A percentile compares a stretch with the other conserved stretches of the same genome.
These are phyloP conservation scores for Nemotelus pantherinus DNA, from an alignment of 2,888 invertebrate species.

Conservation along the genomic window DNA sequence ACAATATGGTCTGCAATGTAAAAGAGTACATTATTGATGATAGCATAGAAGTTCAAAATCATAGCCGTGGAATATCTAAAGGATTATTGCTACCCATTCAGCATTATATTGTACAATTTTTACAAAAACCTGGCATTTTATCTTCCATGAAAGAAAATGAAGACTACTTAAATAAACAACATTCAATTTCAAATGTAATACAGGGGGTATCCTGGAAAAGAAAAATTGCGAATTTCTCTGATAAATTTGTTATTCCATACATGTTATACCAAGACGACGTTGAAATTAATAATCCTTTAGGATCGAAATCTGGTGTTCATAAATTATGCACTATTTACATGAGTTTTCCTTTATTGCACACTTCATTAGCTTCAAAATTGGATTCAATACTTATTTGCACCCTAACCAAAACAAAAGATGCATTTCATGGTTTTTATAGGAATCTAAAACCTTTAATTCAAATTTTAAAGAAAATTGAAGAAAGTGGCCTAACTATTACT, in stretches of 20 bases:
- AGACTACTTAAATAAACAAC: not conserved
- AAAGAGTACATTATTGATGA: too few relatives aligned
- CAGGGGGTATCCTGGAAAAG: conserved; percentile 40
- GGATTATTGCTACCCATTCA: conserved; percentile 41
- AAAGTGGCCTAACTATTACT: conserved; percentile 32
- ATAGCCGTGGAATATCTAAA: not conserved
- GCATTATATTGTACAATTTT: conserved; percentile 31
- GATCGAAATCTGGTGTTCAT: conserved; percentile 43
- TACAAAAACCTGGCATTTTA: conserved; percentile 41
- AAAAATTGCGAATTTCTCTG: conserved; percentile 2
- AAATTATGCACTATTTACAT: conserved; percentile 42
- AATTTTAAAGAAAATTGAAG: conserved; percentile 41
- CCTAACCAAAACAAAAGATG: conserved; percentile 27
- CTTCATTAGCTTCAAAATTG: conserved; percentile 39
- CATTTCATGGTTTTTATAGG: conserved; percentile 1
- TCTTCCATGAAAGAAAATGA: conserved; percentile 27
- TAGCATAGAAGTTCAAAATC: too few relatives aligned
- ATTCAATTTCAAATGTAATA: conserved; percentile 38
- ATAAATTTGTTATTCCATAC: conserved; percentile 42
- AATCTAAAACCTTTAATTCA: conserved; percentile 29
- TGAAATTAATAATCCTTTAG: conserved; percentile 44
- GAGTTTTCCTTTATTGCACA: conserved; percentile 39
- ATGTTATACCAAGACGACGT: conserved; percentile 46
- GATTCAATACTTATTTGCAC: conserved; percentile 42
- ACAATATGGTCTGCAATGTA: too few relatives aligned